These are phyloP conservation scores for Pelvicachromis taeniatus DNA, from an alignment of 2,113 vertebrate species.

Conservation along the genomic window DNA sequence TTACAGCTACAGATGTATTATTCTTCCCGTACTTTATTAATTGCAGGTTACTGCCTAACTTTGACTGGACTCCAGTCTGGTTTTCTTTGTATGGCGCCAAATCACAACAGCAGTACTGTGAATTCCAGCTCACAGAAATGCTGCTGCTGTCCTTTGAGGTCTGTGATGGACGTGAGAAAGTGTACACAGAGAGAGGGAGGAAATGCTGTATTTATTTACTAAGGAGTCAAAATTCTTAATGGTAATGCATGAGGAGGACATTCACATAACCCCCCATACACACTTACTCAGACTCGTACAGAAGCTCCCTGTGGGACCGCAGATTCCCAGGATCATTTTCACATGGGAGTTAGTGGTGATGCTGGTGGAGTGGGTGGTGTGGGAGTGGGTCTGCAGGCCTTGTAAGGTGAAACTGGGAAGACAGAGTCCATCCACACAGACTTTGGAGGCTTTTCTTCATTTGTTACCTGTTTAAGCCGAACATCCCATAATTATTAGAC, in stretches of 20 bases:
- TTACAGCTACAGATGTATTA: not conserved
- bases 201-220: conserved; percentile 70
- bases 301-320: conserved; percentile 11
- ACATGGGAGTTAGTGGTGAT: conserved; percentile 26
- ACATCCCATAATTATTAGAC: not conserved
- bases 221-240: conserved; percentile 59
- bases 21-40: not conserved
- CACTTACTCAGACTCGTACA: not conserved
- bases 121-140: not conserved
- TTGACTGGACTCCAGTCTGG: not conserved
- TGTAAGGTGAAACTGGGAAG: not conserved
- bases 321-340: conserved; percentile 64
- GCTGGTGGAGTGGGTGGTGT: not conserved
- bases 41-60: not conserved
- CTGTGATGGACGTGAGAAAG: conserved; percentile 11
- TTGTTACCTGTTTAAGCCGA: rapidly evolving
- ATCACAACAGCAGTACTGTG: not conserved
- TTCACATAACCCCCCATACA: conserved; percentile 69
- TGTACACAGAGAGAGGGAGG: conserved; percentile 23
- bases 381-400: not conserved
- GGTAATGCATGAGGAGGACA: conserved; percentile 37
- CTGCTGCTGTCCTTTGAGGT: not conserved
- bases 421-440: not conserved
- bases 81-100: not conserved
- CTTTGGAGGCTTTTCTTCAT: not conserved